These are phyloP conservation scores for Stegodyphus dumicola DNA, from an alignment of 1,140 invertebrate genomes.

Conservation along the genomic window DNA sequence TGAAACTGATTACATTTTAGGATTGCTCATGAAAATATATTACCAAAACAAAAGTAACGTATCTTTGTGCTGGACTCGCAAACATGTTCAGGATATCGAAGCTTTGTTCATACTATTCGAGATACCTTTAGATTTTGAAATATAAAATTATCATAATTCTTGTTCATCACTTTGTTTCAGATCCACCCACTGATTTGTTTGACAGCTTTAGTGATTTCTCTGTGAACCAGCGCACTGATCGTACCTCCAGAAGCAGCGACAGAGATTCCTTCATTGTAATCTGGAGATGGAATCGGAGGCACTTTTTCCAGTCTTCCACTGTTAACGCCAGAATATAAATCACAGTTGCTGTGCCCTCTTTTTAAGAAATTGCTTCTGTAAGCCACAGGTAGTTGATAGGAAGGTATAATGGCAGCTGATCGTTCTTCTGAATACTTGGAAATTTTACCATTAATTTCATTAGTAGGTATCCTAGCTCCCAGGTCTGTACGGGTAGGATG, in stretches of 20 bases:
- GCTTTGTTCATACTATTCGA: too few relatives aligned
- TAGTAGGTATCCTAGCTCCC: neutral
- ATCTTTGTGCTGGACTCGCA: too few relatives aligned
- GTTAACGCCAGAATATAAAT: conserved; percentile 53
- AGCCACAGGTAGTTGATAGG: conserved; percentile 61
- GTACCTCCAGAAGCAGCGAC: conserved; percentile 29
- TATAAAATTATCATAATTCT: too few relatives aligned
- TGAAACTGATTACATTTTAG: too few relatives aligned
- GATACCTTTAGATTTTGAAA: too few relatives aligned
- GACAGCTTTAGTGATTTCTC: conserved; percentile 63
- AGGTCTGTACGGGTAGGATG: neutral
- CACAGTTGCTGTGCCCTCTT: conserved; percentile 62
- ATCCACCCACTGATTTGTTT: conserved; percentile 62
- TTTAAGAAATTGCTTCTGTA: conserved; percentile 62
- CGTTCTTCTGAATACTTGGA: conserved; percentile 6
- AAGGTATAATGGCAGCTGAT: conserved; percentile 13
- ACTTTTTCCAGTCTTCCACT: conserved; percentile 12
- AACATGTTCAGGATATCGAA: too few relatives aligned
- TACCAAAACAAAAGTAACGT: too few relatives aligned
- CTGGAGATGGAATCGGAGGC: conserved; percentile 50
- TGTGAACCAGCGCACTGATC: conserved; percentile 62
- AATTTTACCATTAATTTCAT: conserved; percentile 3
- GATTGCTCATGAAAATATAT: too few relatives aligned
- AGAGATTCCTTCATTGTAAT: conserved; percentile 33
- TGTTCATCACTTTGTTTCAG: conserved; percentile 12